Base-by-base conservation (phyloP, 2,888 invertebrate genomes). In the Teinopalpus imperialis region DNA sequence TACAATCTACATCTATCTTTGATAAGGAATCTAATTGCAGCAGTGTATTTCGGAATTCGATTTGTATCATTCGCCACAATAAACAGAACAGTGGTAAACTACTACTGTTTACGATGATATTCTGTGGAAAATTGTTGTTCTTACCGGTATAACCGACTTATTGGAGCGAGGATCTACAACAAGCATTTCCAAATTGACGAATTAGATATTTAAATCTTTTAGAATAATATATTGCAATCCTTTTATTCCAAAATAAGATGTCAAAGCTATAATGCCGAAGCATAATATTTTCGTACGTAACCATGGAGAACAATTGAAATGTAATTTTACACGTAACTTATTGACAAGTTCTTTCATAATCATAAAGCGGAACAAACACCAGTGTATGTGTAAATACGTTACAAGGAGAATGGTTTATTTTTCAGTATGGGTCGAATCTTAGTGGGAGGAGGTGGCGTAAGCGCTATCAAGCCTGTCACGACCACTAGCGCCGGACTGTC, bases 391-490 rank as follows among this genome's bases (percentile, higher is more conserved):
- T 41, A 45, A 40, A 40, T 41, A 46, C 9, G 21, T 45, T 34
- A 35, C 35, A 41, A 36, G 29, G 24, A 12, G 30, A 30, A 36
- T 30, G 36, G 8, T 35, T 42, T 41, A 8, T 41, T 61, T 52
- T 63, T 51, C 63, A 63, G 63, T 57, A 56, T 56, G 58, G 40
- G 43, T 29, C 55, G 52, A 23, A 43, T 40, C 36, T 42, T 47
- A 43, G 29, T 29, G 32, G 50, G 39, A 9, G 32, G 43, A 8
- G 53, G 41, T 30, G 36, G 40, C 34, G 30, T 31, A 43, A 32
- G 41, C 13, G 32, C 24, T 37, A 21, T 36, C 42, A 23, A 53
- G 52, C 47, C 43, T 52, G 16, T 46, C 55, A 40, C 57, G 57
- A 27, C 59, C 7, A 8, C 10, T 14, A 36, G 12, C 41, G 7